Evolutionary conservation across 2,797 vertebrate genomes (phyloP), one percentile per base, ranked within the genome.

Genomic region (Gymnoscopelus microlampas): DNA sequence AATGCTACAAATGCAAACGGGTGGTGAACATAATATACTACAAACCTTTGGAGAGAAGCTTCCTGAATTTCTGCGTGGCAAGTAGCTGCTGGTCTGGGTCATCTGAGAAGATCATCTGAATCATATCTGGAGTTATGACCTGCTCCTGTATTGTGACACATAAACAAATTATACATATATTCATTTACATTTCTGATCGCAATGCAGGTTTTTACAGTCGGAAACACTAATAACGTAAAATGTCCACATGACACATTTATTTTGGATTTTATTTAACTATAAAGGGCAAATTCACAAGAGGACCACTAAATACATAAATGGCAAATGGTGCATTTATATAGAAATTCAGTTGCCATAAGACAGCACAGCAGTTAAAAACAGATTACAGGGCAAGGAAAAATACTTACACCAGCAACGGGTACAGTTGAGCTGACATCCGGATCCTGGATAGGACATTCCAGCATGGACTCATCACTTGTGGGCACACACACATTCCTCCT

Each of bases 91-190:
- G 95, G 71, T 96, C 95, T 60, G 94, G 91, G 80, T 96, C 95
- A 63, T 96, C 95, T 0, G 96, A 97, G 87, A 97, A 96, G 86
- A 97, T 94, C 96, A 98, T 96, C 84, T 96, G 95, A 63, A 96
- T 89, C 96, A 97, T 95, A 78, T 97, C 96, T 76, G 93, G 88
- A 0, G 96, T 96, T 89, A 97, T 96, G 77, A 96, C 93, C 74
- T 94, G 95, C 79, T 97, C 96, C 96, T 97, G 89, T 48, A 83
- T 39, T 39, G 39, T 44, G 39, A 7, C 39, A 54, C 15, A 66
- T 29, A 77, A 47, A 19, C 3, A 15, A 39, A 29, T 5, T 56
- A 51, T 0, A 57, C 12, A 19, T 19, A 19, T 1, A 19, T 19
- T 19, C 1, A 63, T 0, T 32, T 13, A 50, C 12, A 67, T 7